Evolutionary conservation across 2,113 vertebrate species (phyloP), one percentile per base, ranked within the genome.

Genomic region (Centrocercus urophasianus): DNA sequence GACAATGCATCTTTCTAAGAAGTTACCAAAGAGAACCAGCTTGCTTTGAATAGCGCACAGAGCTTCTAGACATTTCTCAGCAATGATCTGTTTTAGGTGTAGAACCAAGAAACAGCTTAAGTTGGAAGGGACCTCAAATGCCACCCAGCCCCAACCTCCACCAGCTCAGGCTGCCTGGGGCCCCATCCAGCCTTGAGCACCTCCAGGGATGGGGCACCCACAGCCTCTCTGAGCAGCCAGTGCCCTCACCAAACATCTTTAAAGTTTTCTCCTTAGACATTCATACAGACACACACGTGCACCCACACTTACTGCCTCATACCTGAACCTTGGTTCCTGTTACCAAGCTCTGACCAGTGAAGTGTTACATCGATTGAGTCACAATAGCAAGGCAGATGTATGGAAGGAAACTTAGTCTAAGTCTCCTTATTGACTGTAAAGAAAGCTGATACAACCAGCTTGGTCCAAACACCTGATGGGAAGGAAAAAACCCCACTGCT

Each of bases 281-380:
- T 17, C 1, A 64, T 36, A 57, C 2, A n/a, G 10, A 27, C 3
- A 1, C 2, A 1, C 1, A 11, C 36, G 21, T 22, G 52, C 52
- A 54, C 52, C 52, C 52, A 54, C 52, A 30, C 14, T 15, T 54
- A 7, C 36, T 5, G 24, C 21, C 13, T 7, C 21, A 6, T 25
- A 25, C 18, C 63, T 64, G 43, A 17, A 28, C 17, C n/a, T 10
- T 2, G 3, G 61, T 6, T 69, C 25, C 2, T 10, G 63, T 5
- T 48, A 22, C 40, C 67, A 43, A 36, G 34, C 48, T 48, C 65
- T 30, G 43, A 80, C 50, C 43, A 73, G 54, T 11, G 17, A 27
- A n/a, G 20, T 4, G 4, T 8, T 75, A 57, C 20, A 79, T 13
- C 13, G 22, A 45, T 80, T 13, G 43, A 38, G 72, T 66, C 59